Evolutionary conservation across 2,797 vertebrate genomes (phyloP).

Genomic region (Hipposideros larvatus): DNA sequence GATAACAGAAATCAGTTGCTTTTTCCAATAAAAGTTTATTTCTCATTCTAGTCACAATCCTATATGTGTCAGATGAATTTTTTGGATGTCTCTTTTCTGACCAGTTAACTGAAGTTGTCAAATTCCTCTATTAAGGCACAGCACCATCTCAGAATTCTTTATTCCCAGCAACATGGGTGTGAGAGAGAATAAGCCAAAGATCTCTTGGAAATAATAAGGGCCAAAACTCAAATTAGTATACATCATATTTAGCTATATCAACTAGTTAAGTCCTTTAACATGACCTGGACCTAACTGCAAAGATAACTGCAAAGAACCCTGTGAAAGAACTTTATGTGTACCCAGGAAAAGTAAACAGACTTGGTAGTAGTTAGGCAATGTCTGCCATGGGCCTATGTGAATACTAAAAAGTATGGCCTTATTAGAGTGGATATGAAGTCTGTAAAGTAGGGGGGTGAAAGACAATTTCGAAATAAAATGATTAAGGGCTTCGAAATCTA

Average conservation of each 20-base stretch:
- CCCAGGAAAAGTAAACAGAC: neutral
- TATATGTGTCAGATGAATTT: neutral
- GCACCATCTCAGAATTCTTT: neutral
- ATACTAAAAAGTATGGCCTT: neutral
- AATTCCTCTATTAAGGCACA: neutral
- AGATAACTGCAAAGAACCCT: neutral
- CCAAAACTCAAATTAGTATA: neutral
- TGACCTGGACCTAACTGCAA: neutral
- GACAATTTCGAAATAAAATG: neutral
- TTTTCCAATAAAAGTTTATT: neutral
- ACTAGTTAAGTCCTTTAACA: neutral
- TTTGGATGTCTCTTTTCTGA: neutral
- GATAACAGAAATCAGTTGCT: neutral
- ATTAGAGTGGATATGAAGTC: neutral
- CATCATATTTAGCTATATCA: neutral
- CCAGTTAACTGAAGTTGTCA: neutral
- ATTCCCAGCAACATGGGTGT: neutral
- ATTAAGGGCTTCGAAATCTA: neutral
- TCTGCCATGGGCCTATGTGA: neutral
- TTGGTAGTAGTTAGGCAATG: neutral
- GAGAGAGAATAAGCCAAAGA: neutral
- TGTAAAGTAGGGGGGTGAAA: neutral
- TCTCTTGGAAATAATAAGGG: neutral
- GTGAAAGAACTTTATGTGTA: neutral
- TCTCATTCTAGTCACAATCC: neutral